Percentiles rank a stretch among this genome's conserved stretches.
Conservation (phyloP, 1,140 invertebrate genomes). For the Ooceraea biroi region DNA sequence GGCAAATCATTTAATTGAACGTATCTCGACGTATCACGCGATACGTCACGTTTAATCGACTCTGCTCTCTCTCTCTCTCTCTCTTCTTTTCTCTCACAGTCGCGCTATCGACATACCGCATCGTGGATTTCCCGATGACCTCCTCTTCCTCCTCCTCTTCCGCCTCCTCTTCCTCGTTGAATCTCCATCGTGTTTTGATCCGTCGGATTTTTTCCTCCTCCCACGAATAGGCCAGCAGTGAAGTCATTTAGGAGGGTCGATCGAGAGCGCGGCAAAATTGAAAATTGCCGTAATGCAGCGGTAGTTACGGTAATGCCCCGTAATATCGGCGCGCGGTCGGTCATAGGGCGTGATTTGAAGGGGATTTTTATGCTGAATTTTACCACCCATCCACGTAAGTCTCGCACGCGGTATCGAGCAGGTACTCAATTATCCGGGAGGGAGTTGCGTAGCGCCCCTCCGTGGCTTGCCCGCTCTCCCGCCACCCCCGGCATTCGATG, state of each 20-base stretch:
- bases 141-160: background rate
- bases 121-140: conserved; percentile 27
- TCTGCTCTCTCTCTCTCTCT: background rate
- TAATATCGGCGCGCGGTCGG: conserved; percentile 64
- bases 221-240: conserved; percentile 9
- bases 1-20: background rate
- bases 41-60: background rate
- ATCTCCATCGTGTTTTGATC: conserved; percentile 36
- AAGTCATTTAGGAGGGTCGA: conserved; percentile 66
- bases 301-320: conserved; percentile 73
- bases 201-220: conserved; percentile 46
- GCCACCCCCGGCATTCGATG: background rate
- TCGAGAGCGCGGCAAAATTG: conserved; percentile 73
- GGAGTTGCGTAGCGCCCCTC: conserved; percentile 32
- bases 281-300: conserved; percentile 74
- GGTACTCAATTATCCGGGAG: conserved; percentile 55
- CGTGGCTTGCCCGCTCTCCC: background rate
- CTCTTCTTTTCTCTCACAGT: background rate
- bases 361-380: conserved; percentile 70
- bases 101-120: background rate
- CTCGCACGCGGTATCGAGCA: conserved; percentile 43
- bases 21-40: background rate
- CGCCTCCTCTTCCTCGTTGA: background rate
- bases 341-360: conserved; percentile 66
- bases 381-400: conserved; percentile 61